These are phyloP conservation scores for Masticophis lateralis DNA, from an alignment of 2,797 vertebrate species.

Conservation along the genomic window DNA sequence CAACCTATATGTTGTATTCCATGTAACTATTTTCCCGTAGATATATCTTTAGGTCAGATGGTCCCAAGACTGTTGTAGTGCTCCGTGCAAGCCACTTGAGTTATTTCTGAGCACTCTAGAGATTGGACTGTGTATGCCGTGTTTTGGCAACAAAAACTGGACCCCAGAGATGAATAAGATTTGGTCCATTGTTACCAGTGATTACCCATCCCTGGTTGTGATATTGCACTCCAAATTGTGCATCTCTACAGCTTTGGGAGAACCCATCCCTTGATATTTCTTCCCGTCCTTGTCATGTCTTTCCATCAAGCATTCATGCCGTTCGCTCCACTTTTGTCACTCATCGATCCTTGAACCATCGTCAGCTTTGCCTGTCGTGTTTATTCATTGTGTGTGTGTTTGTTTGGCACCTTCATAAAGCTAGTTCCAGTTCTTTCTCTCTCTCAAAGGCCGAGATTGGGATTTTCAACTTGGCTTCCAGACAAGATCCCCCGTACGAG, in stretches of 20 bases:
- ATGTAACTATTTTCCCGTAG: not conserved
- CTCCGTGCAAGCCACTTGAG: not conserved
- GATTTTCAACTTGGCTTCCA: conserved; percentile 16
- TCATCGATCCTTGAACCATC: conserved; percentile 42
- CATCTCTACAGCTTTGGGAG: conserved; percentile 1
- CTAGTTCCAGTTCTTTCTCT: conserved; percentile 59
- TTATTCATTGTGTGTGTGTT: conserved; percentile 41
- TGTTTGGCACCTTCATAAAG: conserved; percentile 12
- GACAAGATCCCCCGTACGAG: not conserved
- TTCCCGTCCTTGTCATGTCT: conserved; percentile 10
- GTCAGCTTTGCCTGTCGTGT: conserved; percentile 47
- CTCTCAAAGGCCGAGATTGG: conserved; percentile 62
- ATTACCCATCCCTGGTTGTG: conserved; percentile 7
- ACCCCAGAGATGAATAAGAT: not conserved
- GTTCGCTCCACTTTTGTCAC: conserved; percentile 40
- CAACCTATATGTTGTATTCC: not conserved
- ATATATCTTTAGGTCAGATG: not conserved
- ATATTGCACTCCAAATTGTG: not conserved
- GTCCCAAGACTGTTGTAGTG: not conserved
- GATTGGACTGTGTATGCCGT: not conserved
- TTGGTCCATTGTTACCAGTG: not conserved
- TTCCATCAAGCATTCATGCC: conserved; percentile 14
- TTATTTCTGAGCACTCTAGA: not conserved
- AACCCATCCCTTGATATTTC: conserved; percentile 5
- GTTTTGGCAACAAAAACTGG: not conserved